Evolutionary conservation across 2,888 invertebrate genomes (phyloP), one percentile per base, ranked within the genome.

Genomic region (Selenia dentaria): DNA sequence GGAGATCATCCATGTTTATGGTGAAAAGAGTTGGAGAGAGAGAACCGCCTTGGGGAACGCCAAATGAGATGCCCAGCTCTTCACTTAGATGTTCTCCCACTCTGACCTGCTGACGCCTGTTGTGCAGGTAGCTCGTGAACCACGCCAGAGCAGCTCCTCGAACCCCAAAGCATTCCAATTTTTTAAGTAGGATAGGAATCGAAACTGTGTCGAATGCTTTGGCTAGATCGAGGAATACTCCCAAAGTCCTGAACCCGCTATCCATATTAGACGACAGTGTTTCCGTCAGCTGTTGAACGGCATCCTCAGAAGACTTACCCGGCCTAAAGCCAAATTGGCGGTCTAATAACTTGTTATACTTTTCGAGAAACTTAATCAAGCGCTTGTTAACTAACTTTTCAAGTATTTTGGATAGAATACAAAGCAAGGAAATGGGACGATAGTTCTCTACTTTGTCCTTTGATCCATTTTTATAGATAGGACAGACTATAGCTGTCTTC

Each of bases 21-120:
- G n/a, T 33, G 4, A 42, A 42, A 9, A 42, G 18, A 1, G 34
- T 42, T 3, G 44, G 28, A 4, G 24, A 13, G 5, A 44, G 22
- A 5, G 27, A 33, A 5, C 44, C 27, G 0, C 33, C 38, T 26
- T 38, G 36, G 1, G 43, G 37, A 1, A 44, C 37, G 1, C 36
- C 36, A 22, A 33, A 44, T 9, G 11, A n/a, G 5, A 44, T 28
- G 1, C 2, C 1, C 6, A 14, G 27, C 3, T 14, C 20, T 8
- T 14, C 20, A 28, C 44, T 44, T 0, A 14, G 18, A 10, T 6
- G 1, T 12, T 28, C 24, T 1, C 41, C 41, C 13, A 42, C 31
- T n/a, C 13, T 42, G 1, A 42, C 27, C 10, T 22, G n/a, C 20
- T 34, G 41, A 10, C 10, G 24, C 11, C 41, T 20, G 11, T 42